A percentile compares a stretch with the other conserved stretches of the same genome.
Evolutionary conservation across 2,113 vertebrate species (phyloP).

Genomic region (Nothobranchius kuhntae): DNA sequence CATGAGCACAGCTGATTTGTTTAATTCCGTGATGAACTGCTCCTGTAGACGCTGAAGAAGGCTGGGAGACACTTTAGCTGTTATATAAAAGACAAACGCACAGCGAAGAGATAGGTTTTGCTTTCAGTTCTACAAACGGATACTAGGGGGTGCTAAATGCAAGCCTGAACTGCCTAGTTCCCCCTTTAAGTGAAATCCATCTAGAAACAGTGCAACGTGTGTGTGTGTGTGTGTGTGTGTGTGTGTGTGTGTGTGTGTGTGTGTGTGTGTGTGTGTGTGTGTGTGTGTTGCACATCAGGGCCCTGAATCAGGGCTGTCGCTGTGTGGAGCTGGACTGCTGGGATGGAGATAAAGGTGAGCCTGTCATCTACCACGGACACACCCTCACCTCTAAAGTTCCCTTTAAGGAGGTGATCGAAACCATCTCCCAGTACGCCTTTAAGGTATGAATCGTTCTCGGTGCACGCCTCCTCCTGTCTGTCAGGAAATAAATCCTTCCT

Average conservation of each 20-base stretch:
- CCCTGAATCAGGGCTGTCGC: slow-evolving; percentile 90
- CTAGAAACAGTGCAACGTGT: too few relatives aligned
- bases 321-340: slow-evolving; percentile 98
- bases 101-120: too few relatives aligned
- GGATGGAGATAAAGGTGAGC: slow-evolving; percentile 92
- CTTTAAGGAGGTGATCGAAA: slow-evolving; percentile 91
- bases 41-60: too few relatives aligned
- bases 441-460: slow-evolving; percentile 68
- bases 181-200: not conserved
- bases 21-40: too few relatives aligned
- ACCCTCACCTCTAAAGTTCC: slow-evolving; percentile 94
- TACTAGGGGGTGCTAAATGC: too few relatives aligned
- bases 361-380: slow-evolving; percentile 91
- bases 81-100: too few relatives aligned
- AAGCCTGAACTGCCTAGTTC: not conserved
- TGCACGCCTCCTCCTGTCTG: not conserved
- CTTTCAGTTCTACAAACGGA: too few relatives aligned
- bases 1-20: too few relatives aligned
- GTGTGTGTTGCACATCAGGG: slow-evolving; percentile 72
- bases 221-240: too few relatives aligned
- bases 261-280: not conserved
- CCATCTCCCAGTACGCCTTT: slow-evolving; percentile 89
- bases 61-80: too few relatives aligned
- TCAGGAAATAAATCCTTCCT: slow-evolving; percentile 23
- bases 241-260: too few relatives aligned